Conservation (phyloP, 2,888 invertebrate genomes). For the Ceratothoa steindachneri region DNA sequence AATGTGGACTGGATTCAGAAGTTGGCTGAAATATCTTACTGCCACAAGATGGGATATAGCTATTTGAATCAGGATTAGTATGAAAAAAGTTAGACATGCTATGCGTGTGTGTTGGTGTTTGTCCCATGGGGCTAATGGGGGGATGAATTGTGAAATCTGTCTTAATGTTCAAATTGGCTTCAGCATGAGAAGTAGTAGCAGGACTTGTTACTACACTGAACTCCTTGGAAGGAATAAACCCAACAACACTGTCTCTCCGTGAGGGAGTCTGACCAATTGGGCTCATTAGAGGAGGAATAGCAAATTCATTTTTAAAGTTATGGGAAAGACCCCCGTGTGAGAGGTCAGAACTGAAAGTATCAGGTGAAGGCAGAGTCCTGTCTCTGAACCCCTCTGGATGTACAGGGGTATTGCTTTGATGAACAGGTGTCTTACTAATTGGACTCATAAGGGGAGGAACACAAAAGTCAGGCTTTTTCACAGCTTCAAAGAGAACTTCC, state of each 20-base stretch:
- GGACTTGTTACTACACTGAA: background rate
- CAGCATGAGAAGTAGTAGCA: background rate
- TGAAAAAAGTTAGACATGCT: constrained; percentile 12
- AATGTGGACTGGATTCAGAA: constrained; percentile 5
- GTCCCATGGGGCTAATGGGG: constrained; percentile 40
- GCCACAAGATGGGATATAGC: background rate
- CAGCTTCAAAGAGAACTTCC: background rate
- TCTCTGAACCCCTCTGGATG: background rate
- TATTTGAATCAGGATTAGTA: background rate
- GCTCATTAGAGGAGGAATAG: constrained; percentile 1
- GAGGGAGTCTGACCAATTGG: constrained; percentile 8
- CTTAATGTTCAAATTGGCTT: background rate
- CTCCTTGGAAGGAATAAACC: background rate
- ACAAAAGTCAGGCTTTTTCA: background rate
- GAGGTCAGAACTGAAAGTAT: background rate
- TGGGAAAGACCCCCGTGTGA: background rate
- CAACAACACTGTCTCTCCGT: background rate
- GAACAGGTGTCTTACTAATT: background rate
- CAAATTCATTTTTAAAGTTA: background rate
- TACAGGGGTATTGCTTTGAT: background rate
- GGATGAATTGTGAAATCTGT: constrained; percentile 11
- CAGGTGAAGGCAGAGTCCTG: background rate
- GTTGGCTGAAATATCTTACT: background rate
- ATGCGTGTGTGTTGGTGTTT: constrained; percentile 31
- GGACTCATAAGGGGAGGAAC: constrained; percentile 4